Base-by-base conservation (phyloP, 2,113 vertebrate genomes). In the Ceyx cyanopectus region DNA sequence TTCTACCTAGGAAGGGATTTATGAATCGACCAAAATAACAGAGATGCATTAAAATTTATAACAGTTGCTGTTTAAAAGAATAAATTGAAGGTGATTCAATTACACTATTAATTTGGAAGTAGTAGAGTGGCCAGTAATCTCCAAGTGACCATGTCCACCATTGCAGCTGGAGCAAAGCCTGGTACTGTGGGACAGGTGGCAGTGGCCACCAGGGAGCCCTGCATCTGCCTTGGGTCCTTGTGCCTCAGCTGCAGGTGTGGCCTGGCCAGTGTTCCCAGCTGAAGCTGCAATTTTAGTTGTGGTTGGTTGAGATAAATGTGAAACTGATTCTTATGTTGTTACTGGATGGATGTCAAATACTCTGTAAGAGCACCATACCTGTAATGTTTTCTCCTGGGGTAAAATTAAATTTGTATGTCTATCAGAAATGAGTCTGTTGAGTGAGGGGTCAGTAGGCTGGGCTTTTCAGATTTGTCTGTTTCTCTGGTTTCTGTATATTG, bases 171-270 rank as follows among this genome's bases (percentile, higher is more conserved):
- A 82, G 51, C 15, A 67, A 60, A 87, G 67, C 37, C 58, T 65
- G 67, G 48, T 37, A 10, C 24, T 3, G 26, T 0, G 9, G 46
- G n/a, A 12, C 1, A 12, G 22, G 22, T 53, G 67, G 6, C 0
- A 1, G 8, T 43, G 61, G 60, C 51, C n/a, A 40, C 65, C 51
- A 45, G 37, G 48, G 72, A 92, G 34, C 40, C 54, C 34, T 1
- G 1, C 6, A 23, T 51, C 30, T 62, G 22, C 56, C 37, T 48
- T 45, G 13, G 27, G 41, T 45, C 22, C 1, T 0, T 1, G 1
- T 75, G n/a, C 68, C 22, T 9, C 24, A 7, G 41, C 14, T 14
- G 30, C 19, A 14, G 4, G 10, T 34, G 10, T 23, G 0, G 0
- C 34, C 20, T 43, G 21, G 11, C 41, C n/a, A 14, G 0, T 50